Base-by-base conservation (phyloP, 35 echinoderm and acorn worm species). In the Ophioderma brevispina region DNA sequence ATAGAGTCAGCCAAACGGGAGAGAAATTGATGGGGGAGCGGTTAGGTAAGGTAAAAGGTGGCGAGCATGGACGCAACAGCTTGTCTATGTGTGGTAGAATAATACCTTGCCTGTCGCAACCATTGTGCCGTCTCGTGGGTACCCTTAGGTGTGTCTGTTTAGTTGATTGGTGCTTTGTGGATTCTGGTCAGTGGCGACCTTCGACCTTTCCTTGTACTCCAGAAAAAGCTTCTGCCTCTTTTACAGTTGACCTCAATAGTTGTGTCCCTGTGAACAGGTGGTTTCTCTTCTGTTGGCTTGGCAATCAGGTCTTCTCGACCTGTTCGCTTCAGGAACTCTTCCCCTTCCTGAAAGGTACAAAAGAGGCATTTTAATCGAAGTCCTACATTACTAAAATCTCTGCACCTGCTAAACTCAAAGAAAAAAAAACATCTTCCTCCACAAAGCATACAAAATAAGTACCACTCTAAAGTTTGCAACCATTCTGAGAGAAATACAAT, bases 241-340 rank as follows among this genome's bases (percentile, higher is more conserved):
- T 92, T 25, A 92, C 91, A 70, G 91, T 92, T 39, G 91, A n/a
- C 91, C 50, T 92, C 75, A 64, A 92, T 92, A 25, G 91, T 92
- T 36, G 84, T 82, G 77, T 92, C 91, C 49, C 84, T 92, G 31
- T 87, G 85, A 31, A 87, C 70, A 4, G 76, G 14, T 77, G 84
- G 77, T 56, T 87, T 92, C 1, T 85, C 82, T 42, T 80, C 43
- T 42, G 81, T 79, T 3, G 59, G 28, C 81, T 77, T 77, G 49
- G 64, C 78, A 37, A 92, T 64, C 31, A 92, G 84, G 79, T 92
- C 77, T 36, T 87, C 76, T 56, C 55, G 31, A 23, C 91, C 91
- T 87, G 79, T 18, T 13, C 77, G 31, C 55, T 92, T 92, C 38
- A 92, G 59, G 52, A 82, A 92, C 55, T 87, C 91, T 8, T 55